Evolutionary conservation across 2,888 invertebrate genomes (phyloP).

Genomic region (Caradrina kadenii): DNA sequence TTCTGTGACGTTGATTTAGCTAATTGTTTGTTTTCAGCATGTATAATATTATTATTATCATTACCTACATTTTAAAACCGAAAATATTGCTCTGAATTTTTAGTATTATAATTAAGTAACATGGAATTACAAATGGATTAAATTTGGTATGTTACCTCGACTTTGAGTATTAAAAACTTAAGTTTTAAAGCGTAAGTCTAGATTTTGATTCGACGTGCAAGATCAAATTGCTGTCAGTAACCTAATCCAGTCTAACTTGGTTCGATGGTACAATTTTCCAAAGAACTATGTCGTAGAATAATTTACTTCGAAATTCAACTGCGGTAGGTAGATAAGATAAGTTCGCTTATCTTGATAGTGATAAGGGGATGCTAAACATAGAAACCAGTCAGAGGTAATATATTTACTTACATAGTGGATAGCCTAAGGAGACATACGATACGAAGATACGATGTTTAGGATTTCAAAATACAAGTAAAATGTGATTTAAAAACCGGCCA

Average conservation of each 20-base stretch:
- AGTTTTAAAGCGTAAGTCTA: background rate
- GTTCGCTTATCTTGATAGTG: slow-evolving; percentile 46
- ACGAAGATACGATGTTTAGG: background rate
- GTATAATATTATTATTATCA: background rate
- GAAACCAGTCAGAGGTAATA: slow-evolving; percentile 47
- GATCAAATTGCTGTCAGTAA: background rate
- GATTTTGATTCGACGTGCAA: background rate
- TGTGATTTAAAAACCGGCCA: background rate
- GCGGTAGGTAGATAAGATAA: slow-evolving; percentile 55
- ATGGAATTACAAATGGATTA: too few species aligned
- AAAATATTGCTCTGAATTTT: background rate
- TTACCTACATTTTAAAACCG: background rate
- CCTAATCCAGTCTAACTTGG: background rate
- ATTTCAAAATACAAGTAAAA: background rate
- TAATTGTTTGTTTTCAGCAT: slow-evolving; percentile 13
- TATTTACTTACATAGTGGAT: background rate
- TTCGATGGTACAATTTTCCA: slow-evolving; percentile 29
- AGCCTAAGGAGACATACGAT: slow-evolving; percentile 6
- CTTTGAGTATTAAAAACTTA: background rate
- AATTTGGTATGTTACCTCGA: background rate
- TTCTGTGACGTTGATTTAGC: slow-evolving; percentile 15
- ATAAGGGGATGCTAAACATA: slow-evolving; percentile 47
- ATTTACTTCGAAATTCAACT: slow-evolving; percentile 38
- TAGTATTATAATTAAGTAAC: too few species aligned
- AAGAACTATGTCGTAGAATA: slow-evolving; percentile 31